Conservation (phyloP, 2,113 vertebrate species). For the Oriolus oriolus region DNA sequence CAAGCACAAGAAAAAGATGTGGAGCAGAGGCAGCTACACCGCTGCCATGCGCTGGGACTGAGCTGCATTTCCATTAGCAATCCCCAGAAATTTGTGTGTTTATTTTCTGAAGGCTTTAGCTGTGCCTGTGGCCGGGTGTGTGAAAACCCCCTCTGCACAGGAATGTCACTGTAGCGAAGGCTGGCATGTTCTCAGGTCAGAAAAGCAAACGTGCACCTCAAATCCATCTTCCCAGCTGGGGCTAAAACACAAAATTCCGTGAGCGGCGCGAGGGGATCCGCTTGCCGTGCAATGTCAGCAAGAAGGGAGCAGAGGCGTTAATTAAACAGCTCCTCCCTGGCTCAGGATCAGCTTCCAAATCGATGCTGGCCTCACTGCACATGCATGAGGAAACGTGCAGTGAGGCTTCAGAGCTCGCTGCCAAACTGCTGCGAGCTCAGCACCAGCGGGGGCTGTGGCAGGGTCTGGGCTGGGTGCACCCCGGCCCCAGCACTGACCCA, state of each 20-base stretch:
- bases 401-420: neutral
- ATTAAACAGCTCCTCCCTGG: neutral
- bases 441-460: neutral
- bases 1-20: neutral
- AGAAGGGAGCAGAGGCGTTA: neutral
- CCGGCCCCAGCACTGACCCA: rapidly evolving
- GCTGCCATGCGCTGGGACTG: neutral
- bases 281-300: neutral
- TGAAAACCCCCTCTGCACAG: neutral
- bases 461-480: neutral
- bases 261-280: neutral
- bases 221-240: neutral
- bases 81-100: neutral
- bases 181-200: neutral
- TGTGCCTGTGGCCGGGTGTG: neutral
- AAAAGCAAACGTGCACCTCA: neutral
- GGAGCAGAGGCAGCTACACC: neutral
- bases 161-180: neutral
- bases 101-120: constrained; percentile 12
- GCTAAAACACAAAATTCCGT: neutral
- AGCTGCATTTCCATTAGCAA: neutral
- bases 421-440: neutral
- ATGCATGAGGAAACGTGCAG: neutral
- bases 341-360: neutral
- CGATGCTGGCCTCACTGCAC: neutral